Base-by-base conservation (phyloP, 2,113 vertebrate genomes). In the Callaeas wilsoni region DNA sequence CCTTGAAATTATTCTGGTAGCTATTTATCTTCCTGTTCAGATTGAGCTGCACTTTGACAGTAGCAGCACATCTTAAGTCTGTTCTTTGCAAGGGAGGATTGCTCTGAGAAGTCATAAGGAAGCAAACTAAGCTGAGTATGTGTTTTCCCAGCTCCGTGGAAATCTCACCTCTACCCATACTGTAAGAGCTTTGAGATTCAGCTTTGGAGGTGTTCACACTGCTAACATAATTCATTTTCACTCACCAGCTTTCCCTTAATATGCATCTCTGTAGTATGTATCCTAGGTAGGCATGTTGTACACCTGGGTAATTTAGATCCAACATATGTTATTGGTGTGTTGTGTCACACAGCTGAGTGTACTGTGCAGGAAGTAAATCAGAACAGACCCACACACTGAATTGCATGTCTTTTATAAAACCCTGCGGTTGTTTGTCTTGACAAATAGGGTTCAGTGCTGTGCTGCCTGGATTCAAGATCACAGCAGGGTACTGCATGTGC, bases 141-240 rank as follows among this genome's bases (percentile, higher is more conserved):
- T 62, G 27, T 55, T 91, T 86, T 63, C 67, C 17, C 27, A 63
- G 62, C 9, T 22, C 56, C 26, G 9, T 39, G 80, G 62, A 95
- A 86, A 47, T 77, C 29, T 62, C 10, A 5, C 19, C 90, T 74
- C 88, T 95, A 86, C 91, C 70, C 42, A 41, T 91, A 71, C 94
- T 95, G 18, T 94, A 93, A 94, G 89, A 97, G 30, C 15, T 95
- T 97, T 96, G 85, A 87, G 81, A 89, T 77, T 96, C 89, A 59
- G 76, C 94, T 84, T 88, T 93, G 86, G 93, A 62, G 81, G 67
- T 96, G 80, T 93, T 96, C 87, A 73, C 55, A 6, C 37, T 82
- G 44, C 47, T 87, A 84, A 52, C 10, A 8, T 11, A 30, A 32
- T 65, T 90, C 11, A 5, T 33, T 81, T 94, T 76, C 39, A 30